Percentiles rank a stretch among this genome's conserved stretches.
These are phyloP conservation scores for Actenoides lindsayi DNA, from an alignment of 2,113 vertebrate genomes.

Conservation along the genomic window DNA sequence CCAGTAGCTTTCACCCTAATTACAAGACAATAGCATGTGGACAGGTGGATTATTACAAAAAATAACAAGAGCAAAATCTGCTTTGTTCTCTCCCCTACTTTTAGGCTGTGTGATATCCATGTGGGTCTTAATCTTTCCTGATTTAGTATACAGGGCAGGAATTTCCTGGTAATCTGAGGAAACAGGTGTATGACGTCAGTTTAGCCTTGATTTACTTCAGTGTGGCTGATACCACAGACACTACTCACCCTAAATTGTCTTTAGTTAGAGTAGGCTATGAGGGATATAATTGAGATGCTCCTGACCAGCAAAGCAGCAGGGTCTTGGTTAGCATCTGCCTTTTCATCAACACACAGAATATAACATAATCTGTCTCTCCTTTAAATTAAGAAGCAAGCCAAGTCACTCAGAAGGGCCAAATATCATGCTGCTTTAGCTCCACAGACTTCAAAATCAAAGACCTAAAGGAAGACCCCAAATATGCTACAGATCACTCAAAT, in stretches of 20 bases:
- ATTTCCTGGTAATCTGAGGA: not conserved
- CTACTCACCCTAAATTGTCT: not conserved
- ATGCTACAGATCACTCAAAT: not conserved
- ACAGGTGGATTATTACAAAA: not conserved
- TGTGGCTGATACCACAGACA: not conserved
- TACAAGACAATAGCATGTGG: not conserved
- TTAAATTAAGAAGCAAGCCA: not conserved
- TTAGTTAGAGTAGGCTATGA: not conserved
- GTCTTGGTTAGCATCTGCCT: not conserved
- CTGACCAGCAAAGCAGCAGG: not conserved
- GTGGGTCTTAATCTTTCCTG: not conserved
- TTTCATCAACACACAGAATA: not conserved
- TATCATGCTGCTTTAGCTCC: not conserved
- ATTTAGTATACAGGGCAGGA: not conserved
- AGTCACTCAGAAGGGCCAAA: not conserved
- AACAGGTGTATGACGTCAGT: fast-evolving
- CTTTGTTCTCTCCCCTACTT: not conserved
- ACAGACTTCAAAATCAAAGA: not conserved
- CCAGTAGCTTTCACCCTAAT: not conserved
- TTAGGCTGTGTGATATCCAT: not conserved
- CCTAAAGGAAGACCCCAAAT: not conserved
- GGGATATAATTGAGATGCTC: not conserved
- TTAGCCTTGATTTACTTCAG: not conserved
- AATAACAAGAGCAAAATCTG: not conserved
- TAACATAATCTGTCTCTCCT: not conserved